Conservation (phyloP, 2,113 vertebrate species). For the Forbesichthys agassizii region DNA sequence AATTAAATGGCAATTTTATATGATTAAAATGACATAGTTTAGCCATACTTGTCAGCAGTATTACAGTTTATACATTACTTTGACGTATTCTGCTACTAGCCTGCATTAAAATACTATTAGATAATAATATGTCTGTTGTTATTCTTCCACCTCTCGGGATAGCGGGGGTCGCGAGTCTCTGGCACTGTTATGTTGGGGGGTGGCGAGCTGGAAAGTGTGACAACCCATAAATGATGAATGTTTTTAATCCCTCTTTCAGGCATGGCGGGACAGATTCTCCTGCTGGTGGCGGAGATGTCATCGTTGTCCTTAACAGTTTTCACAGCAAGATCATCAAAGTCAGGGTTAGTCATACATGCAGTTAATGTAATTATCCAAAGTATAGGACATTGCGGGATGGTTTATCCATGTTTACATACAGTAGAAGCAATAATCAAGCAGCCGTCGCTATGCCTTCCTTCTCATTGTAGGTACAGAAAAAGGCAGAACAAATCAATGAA, state of each 20-base stretch:
- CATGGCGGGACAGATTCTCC: conserved; percentile 91
- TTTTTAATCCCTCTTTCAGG: conserved; percentile 63
- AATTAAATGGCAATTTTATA: no score
- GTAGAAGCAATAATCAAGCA: neutral
- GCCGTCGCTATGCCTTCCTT: conserved; percentile 4
- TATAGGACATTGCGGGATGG: neutral
- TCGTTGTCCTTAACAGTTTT: conserved; percentile 89
- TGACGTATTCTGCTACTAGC: no score
- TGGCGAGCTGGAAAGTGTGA: no score
- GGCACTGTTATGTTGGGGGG: no score
- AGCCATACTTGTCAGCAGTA: no score
- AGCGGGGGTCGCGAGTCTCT: no score
- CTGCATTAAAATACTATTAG: no score
- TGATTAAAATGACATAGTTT: no score
- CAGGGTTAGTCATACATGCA: conserved; percentile 75
- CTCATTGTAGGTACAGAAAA: conserved; percentile 77
- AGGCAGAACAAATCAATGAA: conserved; percentile 76
- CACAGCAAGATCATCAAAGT: conserved; percentile 96
- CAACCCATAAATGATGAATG: no score
- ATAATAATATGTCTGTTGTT: no score
- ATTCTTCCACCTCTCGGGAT: no score
- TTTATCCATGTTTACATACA: neutral
- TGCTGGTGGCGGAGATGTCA: conserved; percentile 75
- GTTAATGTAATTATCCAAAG: neutral
- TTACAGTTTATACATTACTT: no score